phyloP scores from a whole-genome alignment of 2,888 invertebrate species.

The Rhagophthalmus giganteus region DNA sequence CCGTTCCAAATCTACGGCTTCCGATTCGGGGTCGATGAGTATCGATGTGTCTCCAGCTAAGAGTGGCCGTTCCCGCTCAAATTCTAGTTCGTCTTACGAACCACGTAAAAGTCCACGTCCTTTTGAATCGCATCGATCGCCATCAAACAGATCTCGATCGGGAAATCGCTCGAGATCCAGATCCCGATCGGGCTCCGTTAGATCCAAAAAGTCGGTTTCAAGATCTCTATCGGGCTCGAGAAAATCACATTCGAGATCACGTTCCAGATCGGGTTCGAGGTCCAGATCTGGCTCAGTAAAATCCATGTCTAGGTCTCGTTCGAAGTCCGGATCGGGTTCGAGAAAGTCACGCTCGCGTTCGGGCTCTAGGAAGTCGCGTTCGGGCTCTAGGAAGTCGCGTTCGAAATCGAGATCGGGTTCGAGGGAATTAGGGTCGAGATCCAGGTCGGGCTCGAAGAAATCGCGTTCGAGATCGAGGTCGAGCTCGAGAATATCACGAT shows the following conservation, averaged over 20 bases:
- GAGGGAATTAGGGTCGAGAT: conserved; percentile 15
- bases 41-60: conserved; percentile 34
- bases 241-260: conserved; percentile 34
- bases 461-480: conserved; percentile 15
- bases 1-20: conserved; percentile 22
- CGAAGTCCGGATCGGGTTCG: conserved; percentile 40
- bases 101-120: conserved; percentile 29
- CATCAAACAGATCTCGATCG: conserved; percentile 31
- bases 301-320: conserved; percentile 49
- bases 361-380: conserved; percentile 43
- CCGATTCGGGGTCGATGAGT: conserved; percentile 34
- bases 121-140: conserved; percentile 15
- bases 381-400: conserved; percentile 38
- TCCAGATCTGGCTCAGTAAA: conserved; percentile 44
- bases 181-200: conserved; percentile 36
- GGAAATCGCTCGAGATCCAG: conserved; percentile 23
- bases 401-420: conserved; percentile 40
- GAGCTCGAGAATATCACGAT: conserved; percentile 27
- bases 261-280: conserved; percentile 38
- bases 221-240: conserved; percentile 38
- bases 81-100: conserved; percentile 34
- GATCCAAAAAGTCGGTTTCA: too few species aligned
- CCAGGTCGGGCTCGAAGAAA: conserved; percentile 2
- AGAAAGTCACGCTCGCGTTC: conserved; percentile 36
- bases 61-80: conserved; percentile 36